Percentiles rank a stretch among this genome's conserved stretches.
phyloP scores from a whole-genome alignment of 2,888 invertebrate species.

The Agapostemon virescens region DNA sequence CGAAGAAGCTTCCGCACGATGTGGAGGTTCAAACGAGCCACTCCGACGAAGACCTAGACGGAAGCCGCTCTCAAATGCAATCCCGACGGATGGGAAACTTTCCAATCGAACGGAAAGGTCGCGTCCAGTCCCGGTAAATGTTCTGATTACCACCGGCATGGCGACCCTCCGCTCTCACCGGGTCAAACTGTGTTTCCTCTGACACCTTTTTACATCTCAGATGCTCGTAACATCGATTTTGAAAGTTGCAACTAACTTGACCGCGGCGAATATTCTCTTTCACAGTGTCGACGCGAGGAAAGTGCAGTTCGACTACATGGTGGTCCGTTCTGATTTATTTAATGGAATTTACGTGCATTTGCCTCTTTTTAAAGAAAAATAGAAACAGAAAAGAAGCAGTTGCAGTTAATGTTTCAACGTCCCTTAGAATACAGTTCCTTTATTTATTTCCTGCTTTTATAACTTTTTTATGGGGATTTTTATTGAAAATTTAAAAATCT shows the following conservation, averaged over 20 bases:
- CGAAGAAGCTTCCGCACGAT: constrained; percentile 37
- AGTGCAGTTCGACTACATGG: neutral
- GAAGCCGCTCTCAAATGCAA: constrained; percentile 29
- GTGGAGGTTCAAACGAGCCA: constrained; percentile 12
- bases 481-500: too few species aligned
- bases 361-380: too few species aligned
- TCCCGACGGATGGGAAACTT: constrained; percentile 36
- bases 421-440: too few species aligned
- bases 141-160: constrained; percentile 35
- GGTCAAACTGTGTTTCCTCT: constrained; percentile 15
- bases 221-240: neutral
- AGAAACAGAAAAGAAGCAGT: too few species aligned
- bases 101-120: constrained; percentile 39
- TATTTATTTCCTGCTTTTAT: too few species aligned
- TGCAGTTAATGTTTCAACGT: too few species aligned
- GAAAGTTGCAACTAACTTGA: neutral
- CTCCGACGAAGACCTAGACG: neutral
- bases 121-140: constrained; percentile 37
- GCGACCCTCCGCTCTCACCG: constrained; percentile 5
- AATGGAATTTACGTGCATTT: neutral
- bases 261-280: neutral
- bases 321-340: neutral
- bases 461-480: too few species aligned
- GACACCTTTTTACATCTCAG: neutral
- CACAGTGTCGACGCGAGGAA: neutral